These are phyloP conservation scores for Serranus cabrilla DNA, from an alignment of 2,797 vertebrate species.

Conservation along the genomic window DNA sequence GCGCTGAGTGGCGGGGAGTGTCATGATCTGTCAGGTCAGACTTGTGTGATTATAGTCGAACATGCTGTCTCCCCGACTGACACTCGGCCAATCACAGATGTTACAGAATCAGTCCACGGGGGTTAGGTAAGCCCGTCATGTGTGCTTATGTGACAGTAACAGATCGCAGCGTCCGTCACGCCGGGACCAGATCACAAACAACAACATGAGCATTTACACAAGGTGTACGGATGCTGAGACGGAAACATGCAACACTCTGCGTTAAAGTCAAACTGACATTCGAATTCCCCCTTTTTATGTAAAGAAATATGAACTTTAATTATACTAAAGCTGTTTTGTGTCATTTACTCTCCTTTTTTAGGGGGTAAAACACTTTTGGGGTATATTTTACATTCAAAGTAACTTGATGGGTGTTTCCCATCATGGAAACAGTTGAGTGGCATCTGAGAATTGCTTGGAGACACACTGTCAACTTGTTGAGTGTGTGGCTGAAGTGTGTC, in stretches of 20 bases:
- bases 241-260: background rate
- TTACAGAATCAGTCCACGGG: conserved; percentile 46
- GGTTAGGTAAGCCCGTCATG: conserved; percentile 52
- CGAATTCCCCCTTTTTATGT: background rate
- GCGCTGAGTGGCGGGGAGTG: conserved; percentile 66
- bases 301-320: background rate
- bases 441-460: background rate
- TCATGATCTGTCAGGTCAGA: conserved; percentile 82
- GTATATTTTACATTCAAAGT: background rate
- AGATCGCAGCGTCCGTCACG: conserved; percentile 32
- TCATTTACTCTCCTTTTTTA: background rate
- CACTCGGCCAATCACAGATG: conserved; percentile 54
- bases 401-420: background rate
- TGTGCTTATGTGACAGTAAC: conserved; percentile 33
- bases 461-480: background rate
- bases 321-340: background rate
- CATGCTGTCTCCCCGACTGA: conserved; percentile 71
- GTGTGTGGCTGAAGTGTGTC: background rate
- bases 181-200: conserved; percentile 16
- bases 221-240: background rate
- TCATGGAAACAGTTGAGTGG: background rate
- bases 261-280: conserved; percentile 3
- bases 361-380: background rate
- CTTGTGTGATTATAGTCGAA: conserved; percentile 78
- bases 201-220: conserved; percentile 5